These are phyloP conservation scores for Onychostoma macrolepis DNA, from an alignment of 2,113 vertebrate genomes.

Conservation along the genomic window DNA sequence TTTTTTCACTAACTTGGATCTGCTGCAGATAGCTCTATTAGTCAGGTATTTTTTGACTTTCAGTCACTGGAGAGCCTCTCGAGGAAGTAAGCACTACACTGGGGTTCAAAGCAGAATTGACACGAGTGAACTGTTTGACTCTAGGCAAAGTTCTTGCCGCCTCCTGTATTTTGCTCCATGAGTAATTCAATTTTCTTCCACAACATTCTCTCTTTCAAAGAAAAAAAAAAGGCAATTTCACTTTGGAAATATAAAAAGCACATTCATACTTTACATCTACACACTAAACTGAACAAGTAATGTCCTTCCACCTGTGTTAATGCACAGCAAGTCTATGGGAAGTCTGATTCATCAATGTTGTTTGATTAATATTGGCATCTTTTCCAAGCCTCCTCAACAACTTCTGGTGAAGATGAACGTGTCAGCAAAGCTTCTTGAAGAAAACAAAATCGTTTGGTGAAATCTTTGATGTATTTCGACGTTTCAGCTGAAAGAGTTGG, in stretches of 20 bases:
- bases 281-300: conserved; percentile 15
- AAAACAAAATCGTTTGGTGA: conserved; percentile 30
- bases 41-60: neutral
- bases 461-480: conserved; percentile 39
- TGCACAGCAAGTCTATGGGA: neutral
- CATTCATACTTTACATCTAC: conserved; percentile 16
- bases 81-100: neutral
- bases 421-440: conserved; percentile 7
- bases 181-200: neutral
- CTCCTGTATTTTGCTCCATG: neutral
- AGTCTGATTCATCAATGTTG: neutral
- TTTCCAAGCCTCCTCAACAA: neutral
- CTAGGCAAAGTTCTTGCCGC: neutral
- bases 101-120: conserved; percentile 26
- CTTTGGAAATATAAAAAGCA: conserved; percentile 29
- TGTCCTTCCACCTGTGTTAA: neutral
- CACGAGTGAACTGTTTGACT: conserved; percentile 10
- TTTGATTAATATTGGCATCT: neutral
- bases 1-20: conserved; percentile 21
- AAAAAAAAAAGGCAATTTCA: conserved; percentile 18
- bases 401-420: neutral
- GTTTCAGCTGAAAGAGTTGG: neutral
- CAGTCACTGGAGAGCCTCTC: neutral
- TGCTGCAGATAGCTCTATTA: neutral
- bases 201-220: neutral